phyloP scores from a whole-genome alignment of 2,113 vertebrate species.

The Syngnathus typhle region DNA sequence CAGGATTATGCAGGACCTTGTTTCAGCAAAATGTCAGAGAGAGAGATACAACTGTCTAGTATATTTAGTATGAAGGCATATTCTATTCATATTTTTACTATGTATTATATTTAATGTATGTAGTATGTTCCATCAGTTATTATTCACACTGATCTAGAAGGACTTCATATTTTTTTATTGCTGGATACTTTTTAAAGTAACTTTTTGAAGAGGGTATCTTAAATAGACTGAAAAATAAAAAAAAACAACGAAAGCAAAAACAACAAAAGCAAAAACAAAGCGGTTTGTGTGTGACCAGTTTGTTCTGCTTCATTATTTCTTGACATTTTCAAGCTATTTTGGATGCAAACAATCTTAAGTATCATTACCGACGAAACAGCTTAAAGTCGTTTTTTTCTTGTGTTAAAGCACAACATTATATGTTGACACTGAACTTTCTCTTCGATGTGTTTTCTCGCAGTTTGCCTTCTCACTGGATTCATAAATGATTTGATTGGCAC shows the following conservation, averaged over 20 bases:
- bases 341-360: neutral
- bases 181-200: too few species aligned
- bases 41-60: neutral
- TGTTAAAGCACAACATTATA: neutral
- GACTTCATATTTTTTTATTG: neutral
- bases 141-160: neutral
- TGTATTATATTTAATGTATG: too few species aligned
- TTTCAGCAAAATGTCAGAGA: neutral
- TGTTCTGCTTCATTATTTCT: neutral
- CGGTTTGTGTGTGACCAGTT: neutral
- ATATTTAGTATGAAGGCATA: neutral
- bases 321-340: neutral
- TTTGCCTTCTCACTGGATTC: too few species aligned
- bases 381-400: neutral
- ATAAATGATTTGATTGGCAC: too few species aligned
- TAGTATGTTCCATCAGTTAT: neutral
- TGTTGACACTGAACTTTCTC: neutral
- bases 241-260: neutral
- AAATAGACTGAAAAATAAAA: neutral
- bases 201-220: neutral
- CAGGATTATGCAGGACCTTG: neutral
- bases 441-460: neutral
- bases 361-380: neutral
- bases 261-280: neutral
- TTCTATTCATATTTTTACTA: too few species aligned